Percentiles rank a stretch among this genome's conserved stretches.
These are phyloP conservation scores for Zaprionus kolodkinae DNA, from an alignment of 1,140 invertebrate species.

Conservation along the genomic window DNA sequence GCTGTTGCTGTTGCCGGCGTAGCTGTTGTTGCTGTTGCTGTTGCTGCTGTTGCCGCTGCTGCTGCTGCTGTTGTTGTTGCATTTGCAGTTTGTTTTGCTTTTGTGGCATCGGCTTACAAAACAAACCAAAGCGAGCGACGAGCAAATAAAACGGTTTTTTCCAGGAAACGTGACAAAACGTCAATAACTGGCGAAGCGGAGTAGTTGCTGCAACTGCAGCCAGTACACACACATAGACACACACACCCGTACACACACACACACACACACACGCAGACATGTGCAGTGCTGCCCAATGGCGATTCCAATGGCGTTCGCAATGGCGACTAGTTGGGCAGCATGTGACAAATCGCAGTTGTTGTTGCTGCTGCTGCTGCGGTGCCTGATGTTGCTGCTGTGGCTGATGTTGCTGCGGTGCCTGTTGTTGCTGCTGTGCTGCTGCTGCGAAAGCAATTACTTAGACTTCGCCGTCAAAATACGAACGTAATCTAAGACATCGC, in stretches of 20 bases:
- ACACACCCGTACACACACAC: neutral
- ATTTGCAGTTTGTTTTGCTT: conserved; percentile 52
- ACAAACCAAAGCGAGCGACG: conserved; percentile 71
- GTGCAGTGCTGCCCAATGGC: conserved; percentile 27
- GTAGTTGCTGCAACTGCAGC: conserved; percentile 55
- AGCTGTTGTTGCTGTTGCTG: neutral
- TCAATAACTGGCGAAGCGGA: conserved; percentile 59
- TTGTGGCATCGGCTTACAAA: conserved; percentile 75
- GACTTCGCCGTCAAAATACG: conserved; percentile 48
- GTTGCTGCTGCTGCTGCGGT: conserved; percentile 34
- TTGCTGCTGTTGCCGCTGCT: neutral
- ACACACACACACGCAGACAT: conserved; percentile 4
- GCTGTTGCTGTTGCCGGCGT: neutral
- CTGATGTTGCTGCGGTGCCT: too few relatives aligned
- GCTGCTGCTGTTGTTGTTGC: conserved; percentile 10
- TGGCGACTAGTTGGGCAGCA: conserved; percentile 43
- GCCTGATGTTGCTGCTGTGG: conserved; percentile 45
- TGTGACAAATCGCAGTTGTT: conserved; percentile 63
- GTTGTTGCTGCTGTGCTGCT: conserved; percentile 7
- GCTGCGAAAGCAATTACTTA: conserved; percentile 70
- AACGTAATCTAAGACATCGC: conserved; percentile 57
- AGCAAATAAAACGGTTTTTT: conserved; percentile 80
- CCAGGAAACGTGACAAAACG: conserved; percentile 83
- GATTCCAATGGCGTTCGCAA: conserved; percentile 39
- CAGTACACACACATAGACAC: neutral